Evolutionary conservation across 1,140 invertebrate species (phyloP).

Genomic region (Drosophila sturtevanti): DNA sequence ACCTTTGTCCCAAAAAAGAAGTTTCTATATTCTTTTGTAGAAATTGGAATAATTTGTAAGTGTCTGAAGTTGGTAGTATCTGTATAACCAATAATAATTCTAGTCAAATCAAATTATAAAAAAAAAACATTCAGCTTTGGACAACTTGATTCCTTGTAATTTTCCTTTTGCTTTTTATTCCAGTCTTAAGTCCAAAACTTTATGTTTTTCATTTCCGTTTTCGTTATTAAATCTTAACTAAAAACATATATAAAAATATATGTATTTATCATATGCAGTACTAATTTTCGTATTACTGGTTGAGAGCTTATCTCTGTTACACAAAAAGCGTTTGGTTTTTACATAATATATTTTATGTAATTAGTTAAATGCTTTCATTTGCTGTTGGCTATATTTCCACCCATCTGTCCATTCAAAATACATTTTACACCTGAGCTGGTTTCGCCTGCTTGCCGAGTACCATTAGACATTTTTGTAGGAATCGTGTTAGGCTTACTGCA

Average conservation of each 20-base stretch:
- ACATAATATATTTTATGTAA: conserved; percentile 34
- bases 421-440: conserved; percentile 86
- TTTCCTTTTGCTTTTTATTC: conserved; percentile 41
- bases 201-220: conserved; percentile 17
- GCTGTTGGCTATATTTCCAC: conserved; percentile 40
- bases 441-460: conserved; percentile 87
- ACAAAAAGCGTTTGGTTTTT: conserved; percentile 61
- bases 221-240: conserved; percentile 44
- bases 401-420: conserved; percentile 26
- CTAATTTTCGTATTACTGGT: conserved; percentile 41
- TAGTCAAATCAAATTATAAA: conserved; percentile 1
- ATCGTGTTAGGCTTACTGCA: conserved; percentile 85
- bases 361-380: conserved; percentile 68
- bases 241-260: conserved; percentile 58
- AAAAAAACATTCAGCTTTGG: conserved; percentile 19
- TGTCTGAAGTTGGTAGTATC: neutral
- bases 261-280: conserved; percentile 65
- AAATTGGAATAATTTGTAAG: neutral
- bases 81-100: neutral
- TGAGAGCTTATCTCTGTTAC: conserved; percentile 38
- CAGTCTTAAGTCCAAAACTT: conserved; percentile 38
- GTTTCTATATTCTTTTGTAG: neutral
- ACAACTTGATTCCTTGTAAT: conserved; percentile 43
- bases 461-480: conserved; percentile 87
- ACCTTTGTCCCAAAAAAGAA: neutral